A percentile compares a stretch with the other conserved stretches of the same genome.
phyloP scores from a whole-genome alignment of 2,888 invertebrate species.

The Pheosia tremula region DNA sequence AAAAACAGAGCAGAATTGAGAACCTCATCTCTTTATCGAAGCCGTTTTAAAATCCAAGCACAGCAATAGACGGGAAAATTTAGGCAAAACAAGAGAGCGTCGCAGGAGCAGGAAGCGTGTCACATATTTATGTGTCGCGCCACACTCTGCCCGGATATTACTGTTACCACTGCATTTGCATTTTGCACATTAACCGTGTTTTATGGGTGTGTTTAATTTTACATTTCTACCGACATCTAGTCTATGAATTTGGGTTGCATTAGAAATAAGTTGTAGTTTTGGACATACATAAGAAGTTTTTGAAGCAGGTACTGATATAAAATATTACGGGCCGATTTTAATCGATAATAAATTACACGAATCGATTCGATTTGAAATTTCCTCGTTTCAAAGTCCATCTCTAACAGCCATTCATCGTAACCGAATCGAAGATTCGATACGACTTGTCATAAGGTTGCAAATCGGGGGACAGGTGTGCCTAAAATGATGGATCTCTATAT shows the following conservation, averaged over 20 bases:
- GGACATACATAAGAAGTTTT: not conserved
- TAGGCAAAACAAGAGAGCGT: slow-evolving; percentile 24
- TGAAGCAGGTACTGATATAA: no score
- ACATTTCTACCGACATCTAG: slow-evolving; percentile 10
- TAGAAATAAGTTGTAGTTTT: not conserved
- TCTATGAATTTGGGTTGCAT: slow-evolving; percentile 7
- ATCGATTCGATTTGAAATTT: no score
- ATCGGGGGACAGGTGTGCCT: not conserved
- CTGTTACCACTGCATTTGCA: slow-evolving; percentile 43
- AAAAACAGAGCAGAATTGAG: no score
- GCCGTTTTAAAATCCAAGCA: not conserved
- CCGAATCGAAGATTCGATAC: no score
- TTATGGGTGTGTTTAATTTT: slow-evolving; percentile 41
- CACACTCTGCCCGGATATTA: slow-evolving; percentile 45
- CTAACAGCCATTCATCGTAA: no score
- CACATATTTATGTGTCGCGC: slow-evolving; percentile 41
- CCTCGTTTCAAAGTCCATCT: no score
- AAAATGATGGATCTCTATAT: not conserved
- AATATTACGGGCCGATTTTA: no score
- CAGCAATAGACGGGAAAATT: slow-evolving; percentile 1
- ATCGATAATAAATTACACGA: no score
- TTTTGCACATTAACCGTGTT: slow-evolving; percentile 40
- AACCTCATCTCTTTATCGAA: no score
- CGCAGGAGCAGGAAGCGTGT: slow-evolving; percentile 29
- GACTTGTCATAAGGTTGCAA: no score